phyloP scores from a whole-genome alignment of 2,797 vertebrate species.

The Thripadectes ignobilis region DNA sequence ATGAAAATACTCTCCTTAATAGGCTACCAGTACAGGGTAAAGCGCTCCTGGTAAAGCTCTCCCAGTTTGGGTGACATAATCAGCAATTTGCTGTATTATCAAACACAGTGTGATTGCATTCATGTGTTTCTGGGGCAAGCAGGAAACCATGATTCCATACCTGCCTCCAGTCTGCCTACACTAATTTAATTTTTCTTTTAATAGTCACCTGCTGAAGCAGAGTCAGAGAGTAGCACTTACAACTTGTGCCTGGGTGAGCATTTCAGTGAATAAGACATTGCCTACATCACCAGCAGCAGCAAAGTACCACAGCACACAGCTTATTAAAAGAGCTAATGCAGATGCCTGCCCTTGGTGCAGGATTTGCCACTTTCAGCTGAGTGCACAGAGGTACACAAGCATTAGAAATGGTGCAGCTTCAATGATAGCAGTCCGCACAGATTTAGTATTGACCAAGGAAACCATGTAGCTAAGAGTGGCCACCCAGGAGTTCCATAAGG shows the following conservation, averaged over 20 bases:
- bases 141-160: not conserved
- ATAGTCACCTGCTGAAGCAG: not conserved
- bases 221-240: not conserved
- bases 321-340: not conserved
- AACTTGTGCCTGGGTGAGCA: not conserved
- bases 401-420: not conserved
- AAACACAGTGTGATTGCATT: not conserved
- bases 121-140: not conserved
- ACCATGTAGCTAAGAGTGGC: not conserved
- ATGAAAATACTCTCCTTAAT: not conserved
- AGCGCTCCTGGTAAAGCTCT: not conserved
- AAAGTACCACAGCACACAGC: not conserved
- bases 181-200: not conserved
- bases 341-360: fast-evolving
- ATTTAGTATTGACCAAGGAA: not conserved
- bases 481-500: not conserved
- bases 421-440: not conserved
- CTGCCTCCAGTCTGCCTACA: not conserved
- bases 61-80: not conserved
- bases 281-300: not conserved
- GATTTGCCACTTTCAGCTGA: not conserved
- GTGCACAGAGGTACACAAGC: not conserved
- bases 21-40: not conserved
- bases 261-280: not conserved
- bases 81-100: not conserved